Evolutionary conservation across 1,140 invertebrate species (phyloP).

Genomic region (Oppia nitens): DNA sequence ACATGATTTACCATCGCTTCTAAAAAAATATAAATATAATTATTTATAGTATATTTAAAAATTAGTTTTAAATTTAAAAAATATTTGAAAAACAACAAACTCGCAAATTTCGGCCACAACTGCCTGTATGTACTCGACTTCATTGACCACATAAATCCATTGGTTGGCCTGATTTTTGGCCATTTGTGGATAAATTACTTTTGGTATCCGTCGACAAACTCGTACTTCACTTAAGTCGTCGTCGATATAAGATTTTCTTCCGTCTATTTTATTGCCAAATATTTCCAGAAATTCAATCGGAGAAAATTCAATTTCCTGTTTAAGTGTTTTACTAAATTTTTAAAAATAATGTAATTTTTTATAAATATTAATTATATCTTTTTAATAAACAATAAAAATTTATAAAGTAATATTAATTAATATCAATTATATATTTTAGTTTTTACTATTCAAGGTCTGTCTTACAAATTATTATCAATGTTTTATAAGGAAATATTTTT

Average conservation of each 20-base stretch:
- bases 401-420: too few species aligned
- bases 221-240: slow-evolving; percentile 57
- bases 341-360: too few species aligned
- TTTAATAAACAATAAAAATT: too few species aligned
- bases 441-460: too few species aligned
- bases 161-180: slow-evolving; percentile 33
- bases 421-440: too few species aligned
- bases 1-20: slow-evolving; percentile 24
- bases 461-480: too few species aligned
- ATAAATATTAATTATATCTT: too few species aligned
- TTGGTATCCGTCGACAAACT: slow-evolving; percentile 30
- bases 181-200: slow-evolving; percentile 31
- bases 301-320: slow-evolving; percentile 14
- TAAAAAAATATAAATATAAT: slow-evolving; percentile 21
- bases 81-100: slow-evolving; percentile 28
- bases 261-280: slow-evolving; percentile 19
- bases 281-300: slow-evolving; percentile 18
- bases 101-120: slow-evolving; percentile 37
- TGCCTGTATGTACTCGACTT: slow-evolving; percentile 34
- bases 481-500: too few species aligned
- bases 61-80: background rate
- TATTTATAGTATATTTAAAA: background rate
- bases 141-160: slow-evolving; percentile 40
- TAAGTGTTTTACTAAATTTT: slow-evolving; percentile 10
- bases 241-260: slow-evolving; percentile 25